Percentiles rank a stretch among this genome's conserved stretches.
Evolutionary conservation across 2,888 invertebrate species (phyloP).

Genomic region (Synanthedon andrenaeformis): DNA sequence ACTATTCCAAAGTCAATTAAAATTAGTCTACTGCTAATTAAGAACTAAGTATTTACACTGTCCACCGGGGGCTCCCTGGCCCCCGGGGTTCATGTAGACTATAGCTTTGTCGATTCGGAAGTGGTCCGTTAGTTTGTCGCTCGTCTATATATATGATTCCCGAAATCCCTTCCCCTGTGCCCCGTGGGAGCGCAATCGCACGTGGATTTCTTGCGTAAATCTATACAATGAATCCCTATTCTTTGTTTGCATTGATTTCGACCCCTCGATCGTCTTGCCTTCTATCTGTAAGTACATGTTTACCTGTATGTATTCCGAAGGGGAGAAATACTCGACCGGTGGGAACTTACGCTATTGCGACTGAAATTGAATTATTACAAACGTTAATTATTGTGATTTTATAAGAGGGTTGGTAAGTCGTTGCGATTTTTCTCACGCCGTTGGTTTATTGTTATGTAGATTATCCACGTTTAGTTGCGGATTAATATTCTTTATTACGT

Average conservation of each 20-base stretch:
- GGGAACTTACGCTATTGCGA: constrained; percentile 55
- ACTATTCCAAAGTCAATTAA: constrained; percentile 16
- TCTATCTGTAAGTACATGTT: constrained; percentile 36
- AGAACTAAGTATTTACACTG: constrained; percentile 4
- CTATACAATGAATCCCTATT: constrained; percentile 56
- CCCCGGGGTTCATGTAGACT: constrained; percentile 43
- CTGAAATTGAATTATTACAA: constrained; percentile 54
- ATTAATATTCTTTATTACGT: no score
- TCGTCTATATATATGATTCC: constrained; percentile 48
- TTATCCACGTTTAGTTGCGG: constrained; percentile 3
- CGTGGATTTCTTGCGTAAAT: constrained; percentile 45
- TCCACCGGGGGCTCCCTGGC: constrained; percentile 37
- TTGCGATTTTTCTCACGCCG: constrained; percentile 51
- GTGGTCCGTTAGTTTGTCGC: constrained; percentile 29
- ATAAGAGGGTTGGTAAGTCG: constrained; percentile 40
- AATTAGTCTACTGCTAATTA: background rate
- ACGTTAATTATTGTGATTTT: constrained; percentile 40
- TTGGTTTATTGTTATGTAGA: constrained; percentile 37
- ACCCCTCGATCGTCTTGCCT: constrained; percentile 61
- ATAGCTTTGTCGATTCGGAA: constrained; percentile 38
- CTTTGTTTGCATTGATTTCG: constrained; percentile 54
- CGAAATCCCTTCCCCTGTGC: constrained; percentile 47
- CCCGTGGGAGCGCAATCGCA: constrained; percentile 56
- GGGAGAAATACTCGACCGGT: constrained; percentile 62
- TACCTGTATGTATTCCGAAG: constrained; percentile 55